Conservation (phyloP, 2,113 vertebrate genomes). For the Brachyistius frenatus region DNA sequence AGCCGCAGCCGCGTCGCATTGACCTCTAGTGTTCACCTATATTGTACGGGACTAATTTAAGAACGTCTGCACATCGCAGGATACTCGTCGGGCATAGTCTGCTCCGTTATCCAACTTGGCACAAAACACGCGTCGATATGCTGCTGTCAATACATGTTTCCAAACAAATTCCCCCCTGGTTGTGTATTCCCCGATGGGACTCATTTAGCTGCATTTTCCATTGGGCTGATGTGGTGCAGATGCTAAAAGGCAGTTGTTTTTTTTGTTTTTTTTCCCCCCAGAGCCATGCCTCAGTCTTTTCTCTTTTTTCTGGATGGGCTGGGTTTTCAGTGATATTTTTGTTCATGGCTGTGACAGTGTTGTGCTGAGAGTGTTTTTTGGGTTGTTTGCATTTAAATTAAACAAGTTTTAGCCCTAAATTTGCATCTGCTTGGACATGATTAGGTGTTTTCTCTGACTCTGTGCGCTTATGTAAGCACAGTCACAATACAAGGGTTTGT, state of each 20-base stretch:
- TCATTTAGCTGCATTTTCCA: constrained; percentile 52
- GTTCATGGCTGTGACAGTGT: constrained; percentile 32
- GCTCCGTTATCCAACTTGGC: constrained; percentile 7
- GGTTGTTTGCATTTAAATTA: constrained; percentile 24
- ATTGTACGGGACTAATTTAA: no score
- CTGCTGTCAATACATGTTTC: constrained; percentile 57
- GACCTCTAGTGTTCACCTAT: no score
- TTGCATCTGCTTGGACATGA: constrained; percentile 28
- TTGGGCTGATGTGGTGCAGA: constrained; percentile 20
- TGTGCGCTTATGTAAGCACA: constrained; percentile 9
- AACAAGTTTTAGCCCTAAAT: constrained; percentile 41
- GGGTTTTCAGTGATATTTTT: constrained; percentile 56
- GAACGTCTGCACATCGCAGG: not conserved
- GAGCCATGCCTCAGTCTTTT: constrained; percentile 22
- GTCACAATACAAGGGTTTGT: not conserved
- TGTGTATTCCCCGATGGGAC: constrained; percentile 11
- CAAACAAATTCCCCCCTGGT: constrained; percentile 17
- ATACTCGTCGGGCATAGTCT: not conserved
- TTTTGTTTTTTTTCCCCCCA: not conserved
- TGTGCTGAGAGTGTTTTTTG: constrained; percentile 38
- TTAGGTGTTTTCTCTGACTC: constrained; percentile 30
- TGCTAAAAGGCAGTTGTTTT: constrained; percentile 15
- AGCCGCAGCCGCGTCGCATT: not conserved
- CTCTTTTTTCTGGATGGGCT: constrained; percentile 18
- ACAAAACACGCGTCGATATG: not conserved